Evolutionary conservation across 2,113 vertebrate genomes (phyloP).

Genomic region (Hemichromis elongatus): DNA sequence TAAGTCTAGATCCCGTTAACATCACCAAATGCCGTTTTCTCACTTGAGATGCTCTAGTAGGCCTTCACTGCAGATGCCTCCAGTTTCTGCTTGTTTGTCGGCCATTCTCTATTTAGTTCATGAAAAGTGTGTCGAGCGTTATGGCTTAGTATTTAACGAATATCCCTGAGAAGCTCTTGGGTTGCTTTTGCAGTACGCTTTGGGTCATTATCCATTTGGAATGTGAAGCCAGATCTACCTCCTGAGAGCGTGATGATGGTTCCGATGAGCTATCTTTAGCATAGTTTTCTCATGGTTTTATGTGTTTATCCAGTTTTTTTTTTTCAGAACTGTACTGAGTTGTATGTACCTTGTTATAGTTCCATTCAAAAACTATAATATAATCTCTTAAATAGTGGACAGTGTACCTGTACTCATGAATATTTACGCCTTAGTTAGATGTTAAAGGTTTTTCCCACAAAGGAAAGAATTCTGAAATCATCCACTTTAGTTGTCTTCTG

Average conservation of each 20-base stretch:
- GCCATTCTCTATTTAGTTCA: not conserved
- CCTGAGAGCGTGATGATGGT: not conserved
- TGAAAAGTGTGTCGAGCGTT: not conserved
- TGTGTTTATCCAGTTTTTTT: not conserved
- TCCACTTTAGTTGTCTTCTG: not conserved
- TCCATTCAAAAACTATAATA: not conserved
- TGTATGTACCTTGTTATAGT: not conserved
- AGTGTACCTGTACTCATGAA: not conserved
- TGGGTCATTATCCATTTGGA: not conserved
- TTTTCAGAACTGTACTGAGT: accelerated
- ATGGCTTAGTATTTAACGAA: not conserved
- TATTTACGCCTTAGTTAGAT: not conserved
- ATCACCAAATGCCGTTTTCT: not conserved
- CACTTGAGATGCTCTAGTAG: not conserved
- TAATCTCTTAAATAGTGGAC: not conserved
- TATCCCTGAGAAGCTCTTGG: not conserved
- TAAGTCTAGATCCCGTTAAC: not conserved
- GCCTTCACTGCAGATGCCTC: not conserved
- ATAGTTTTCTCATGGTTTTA: not conserved
- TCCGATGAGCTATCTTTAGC: not conserved
- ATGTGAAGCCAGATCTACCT: not conserved
- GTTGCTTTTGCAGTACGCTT: not conserved
- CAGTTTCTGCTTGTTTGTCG: not conserved
- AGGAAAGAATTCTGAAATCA: not conserved
- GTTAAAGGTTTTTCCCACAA: not conserved